Percentiles rank a stretch among this genome's conserved stretches.
phyloP scores from a whole-genome alignment of 2,797 vertebrate genomes.

The Iguana delicatissima region DNA sequence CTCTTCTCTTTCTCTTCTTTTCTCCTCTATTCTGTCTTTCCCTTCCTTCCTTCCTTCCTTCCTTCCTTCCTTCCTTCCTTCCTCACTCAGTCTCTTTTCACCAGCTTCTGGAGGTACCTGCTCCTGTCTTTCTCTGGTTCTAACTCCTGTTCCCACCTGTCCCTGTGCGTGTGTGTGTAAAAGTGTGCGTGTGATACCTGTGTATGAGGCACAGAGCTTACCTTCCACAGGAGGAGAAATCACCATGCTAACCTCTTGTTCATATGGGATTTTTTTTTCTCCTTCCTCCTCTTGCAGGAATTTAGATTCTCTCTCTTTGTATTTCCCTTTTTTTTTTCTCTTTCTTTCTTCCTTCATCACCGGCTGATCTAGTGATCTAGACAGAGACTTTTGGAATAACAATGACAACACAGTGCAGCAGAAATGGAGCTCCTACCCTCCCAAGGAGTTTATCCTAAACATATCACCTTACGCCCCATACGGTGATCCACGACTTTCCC shows the following conservation, averaged over 20 bases:
- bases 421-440: constrained; percentile 99
- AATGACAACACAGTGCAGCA: constrained; percentile 99
- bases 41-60: background rate
- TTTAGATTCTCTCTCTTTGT: constrained; percentile 80
- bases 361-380: constrained; percentile 98
- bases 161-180: background rate
- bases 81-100: constrained; percentile 62
- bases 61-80: background rate
- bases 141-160: constrained; percentile 40
- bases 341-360: constrained; percentile 93
- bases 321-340: constrained; percentile 91
- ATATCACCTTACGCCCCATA: constrained; percentile 99
- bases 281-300: constrained; percentile 70
- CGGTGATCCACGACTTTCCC: constrained; percentile 98
- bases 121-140: constrained; percentile 66
- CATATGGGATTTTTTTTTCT: constrained; percentile 45
- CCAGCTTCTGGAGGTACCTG: constrained; percentile 64
- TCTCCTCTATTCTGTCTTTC: constrained; percentile 50
- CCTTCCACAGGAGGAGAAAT: constrained; percentile 64
- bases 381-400: constrained; percentile 99
- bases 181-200: background rate
- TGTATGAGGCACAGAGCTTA: constrained; percentile 41
- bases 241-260: constrained; percentile 50
- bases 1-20: too few relatives aligned
- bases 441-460: constrained; percentile 99